These are phyloP conservation scores for Drosophila incognita DNA, from an alignment of 2,888 invertebrate species.

Conservation along the genomic window DNA sequence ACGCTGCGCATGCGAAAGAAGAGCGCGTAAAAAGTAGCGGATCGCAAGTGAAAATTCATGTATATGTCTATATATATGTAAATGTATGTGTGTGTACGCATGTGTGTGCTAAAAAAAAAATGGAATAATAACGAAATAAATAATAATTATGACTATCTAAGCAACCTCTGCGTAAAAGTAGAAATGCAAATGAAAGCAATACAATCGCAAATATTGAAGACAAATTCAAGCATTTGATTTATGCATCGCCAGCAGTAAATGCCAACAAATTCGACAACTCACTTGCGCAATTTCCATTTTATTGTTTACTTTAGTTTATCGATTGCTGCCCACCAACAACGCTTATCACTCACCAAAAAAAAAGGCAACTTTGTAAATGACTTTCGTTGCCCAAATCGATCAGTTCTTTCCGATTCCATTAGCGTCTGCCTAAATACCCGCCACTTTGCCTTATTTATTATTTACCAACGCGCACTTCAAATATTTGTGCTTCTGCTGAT, in stretches of 20 bases:
- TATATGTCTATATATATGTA: no score
- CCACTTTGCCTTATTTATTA: slow-evolving; percentile 30
- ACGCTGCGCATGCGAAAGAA: slow-evolving; percentile 60
- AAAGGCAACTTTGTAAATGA: slow-evolving; percentile 15
- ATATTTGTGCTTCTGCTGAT: slow-evolving; percentile 61
- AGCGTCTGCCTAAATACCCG: slow-evolving; percentile 50
- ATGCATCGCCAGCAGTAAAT: slow-evolving; percentile 64
- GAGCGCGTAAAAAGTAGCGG: slow-evolving; percentile 30
- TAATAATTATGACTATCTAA: slow-evolving; percentile 44
- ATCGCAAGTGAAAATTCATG: slow-evolving; percentile 36
- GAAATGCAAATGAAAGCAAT: slow-evolving; percentile 47
- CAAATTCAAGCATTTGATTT: slow-evolving; percentile 13
- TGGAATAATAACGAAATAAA: slow-evolving; percentile 26
- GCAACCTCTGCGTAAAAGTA: slow-evolving; percentile 32
- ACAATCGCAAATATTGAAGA: slow-evolving; percentile 45
- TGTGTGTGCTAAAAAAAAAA: background rate
- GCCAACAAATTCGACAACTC: slow-evolving; percentile 32
- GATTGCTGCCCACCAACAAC: slow-evolving; percentile 41
- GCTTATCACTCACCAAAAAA: slow-evolving; percentile 55
- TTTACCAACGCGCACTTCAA: slow-evolving; percentile 44
- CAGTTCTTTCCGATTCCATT: slow-evolving; percentile 45
- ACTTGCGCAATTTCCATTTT: slow-evolving; percentile 56
- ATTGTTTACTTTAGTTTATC: slow-evolving; percentile 60
- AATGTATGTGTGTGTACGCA: background rate
- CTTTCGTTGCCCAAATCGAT: slow-evolving; percentile 28